A percentile compares a stretch with the other conserved stretches of the same genome.
These are phyloP conservation scores for Listronotus oregonensis DNA, from an alignment of 1,140 invertebrate genomes.

Conservation along the genomic window DNA sequence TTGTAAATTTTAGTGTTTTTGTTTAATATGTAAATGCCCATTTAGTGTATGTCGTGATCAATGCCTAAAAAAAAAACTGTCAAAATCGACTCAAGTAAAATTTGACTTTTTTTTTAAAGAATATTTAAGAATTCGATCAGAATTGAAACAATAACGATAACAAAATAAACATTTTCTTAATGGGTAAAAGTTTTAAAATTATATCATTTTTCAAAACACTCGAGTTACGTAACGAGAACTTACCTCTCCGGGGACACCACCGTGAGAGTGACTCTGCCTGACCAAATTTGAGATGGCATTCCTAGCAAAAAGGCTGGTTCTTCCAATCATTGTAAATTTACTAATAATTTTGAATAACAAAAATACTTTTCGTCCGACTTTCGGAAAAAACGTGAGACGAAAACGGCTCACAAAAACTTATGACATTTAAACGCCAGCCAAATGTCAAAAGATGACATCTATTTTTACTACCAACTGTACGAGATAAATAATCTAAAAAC, in stretches of 20 bases:
- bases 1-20: too few relatives aligned
- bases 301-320: constrained; percentile 45
- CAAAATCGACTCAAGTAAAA: too few relatives aligned
- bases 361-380: constrained; percentile 3
- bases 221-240: constrained; percentile 45
- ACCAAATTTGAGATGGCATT: constrained; percentile 54
- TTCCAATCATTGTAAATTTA: constrained; percentile 47
- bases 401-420: neutral
- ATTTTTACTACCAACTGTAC: constrained; percentile 19
- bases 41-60: too few relatives aligned
- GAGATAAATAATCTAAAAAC: neutral
- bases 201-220: neutral
- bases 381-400: neutral
- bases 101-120: too few relatives aligned
- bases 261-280: constrained; percentile 61
- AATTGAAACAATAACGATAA: too few relatives aligned
- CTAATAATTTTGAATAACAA: constrained; percentile 12
- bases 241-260: constrained; percentile 70
- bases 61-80: too few relatives aligned
- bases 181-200: too few relatives aligned
- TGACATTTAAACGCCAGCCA: constrained; percentile 1
- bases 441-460: neutral
- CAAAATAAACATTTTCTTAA: too few relatives aligned
- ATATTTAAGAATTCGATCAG: too few relatives aligned
- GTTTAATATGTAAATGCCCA: too few relatives aligned